A percentile compares a stretch with the other conserved stretches of the same genome.
Conservation (phyloP, 1,140 invertebrate species). For the Babylonia areolata region DNA sequence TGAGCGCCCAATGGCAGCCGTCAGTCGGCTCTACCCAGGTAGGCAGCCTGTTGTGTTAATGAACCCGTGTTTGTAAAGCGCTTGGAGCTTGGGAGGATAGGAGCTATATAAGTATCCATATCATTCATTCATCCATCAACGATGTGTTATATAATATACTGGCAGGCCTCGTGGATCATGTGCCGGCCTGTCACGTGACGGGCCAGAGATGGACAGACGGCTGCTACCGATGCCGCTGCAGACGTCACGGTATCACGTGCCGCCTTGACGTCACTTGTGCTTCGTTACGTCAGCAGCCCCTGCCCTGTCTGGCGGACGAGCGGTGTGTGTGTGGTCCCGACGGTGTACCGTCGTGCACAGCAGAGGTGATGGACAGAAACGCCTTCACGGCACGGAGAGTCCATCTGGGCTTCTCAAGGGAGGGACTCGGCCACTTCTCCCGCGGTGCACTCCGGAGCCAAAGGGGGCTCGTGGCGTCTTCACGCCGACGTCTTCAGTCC, state of each 20-base stretch:
- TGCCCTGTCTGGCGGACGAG: slow-evolving; percentile 33
- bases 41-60: no score
- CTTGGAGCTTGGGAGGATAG: no score
- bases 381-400: slow-evolving; percentile 24
- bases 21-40: no score
- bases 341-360: slow-evolving; percentile 43
- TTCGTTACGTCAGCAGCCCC: background rate
- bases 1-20: no score
- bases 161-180: slow-evolving; percentile 18
- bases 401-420: background rate
- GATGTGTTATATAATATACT: background rate
- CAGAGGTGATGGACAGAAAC: slow-evolving; percentile 38
- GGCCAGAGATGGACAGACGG: slow-evolving; percentile 43
- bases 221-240: slow-evolving; percentile 41
- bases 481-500: background rate
- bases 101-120: no score
- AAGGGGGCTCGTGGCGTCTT: background rate
- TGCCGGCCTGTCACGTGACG: slow-evolving; percentile 8
- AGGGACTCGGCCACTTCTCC: background rate
- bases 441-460: background rate
- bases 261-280: slow-evolving; percentile 26
- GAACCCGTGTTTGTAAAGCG: no score
- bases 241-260: slow-evolving; percentile 36
- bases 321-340: slow-evolving; percentile 46
- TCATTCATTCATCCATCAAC: no score